Evolutionary conservation across 1,140 invertebrate genomes (phyloP), one percentile per base, ranked within the genome.

Genomic region (Scaptomyza pallida): DNA sequence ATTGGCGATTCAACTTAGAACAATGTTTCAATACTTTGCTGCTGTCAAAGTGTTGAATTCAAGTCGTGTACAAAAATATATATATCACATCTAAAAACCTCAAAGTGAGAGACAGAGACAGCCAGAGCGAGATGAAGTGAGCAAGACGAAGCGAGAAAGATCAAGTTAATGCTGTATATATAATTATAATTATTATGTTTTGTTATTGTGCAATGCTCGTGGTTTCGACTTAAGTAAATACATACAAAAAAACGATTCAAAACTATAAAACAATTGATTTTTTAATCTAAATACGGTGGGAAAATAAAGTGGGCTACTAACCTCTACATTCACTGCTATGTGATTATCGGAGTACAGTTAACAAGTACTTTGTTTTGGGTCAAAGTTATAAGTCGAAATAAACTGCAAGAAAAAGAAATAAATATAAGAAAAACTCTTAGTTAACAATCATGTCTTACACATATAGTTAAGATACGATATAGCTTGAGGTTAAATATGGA

Each of bases 151-250:
- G 43, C 61, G 57, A 81, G 60, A 54, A 47, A 75, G 75, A 79
- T 83, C 72, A 76, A 85, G 75, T 69, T 72, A 54, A 71, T 59
- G 61, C 68, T 71, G 61, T 73, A 63, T n/a, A 63, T n/a, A 35
- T 72, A 70, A 65, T 71, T 56, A 62, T 71, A 51, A 62, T 65
- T 80, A 73, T 80, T 64, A 30, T 30, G 26, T 30, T 77, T 74
- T 59, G 51, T 62, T 77, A 65, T 43, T 60, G 63, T 81, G 65
- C 73, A 65, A 59, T 64, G 75, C 61, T 60, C 37, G 75, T 65
- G 69, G 73, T 72, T 86, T 86, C 62, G 54, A 81, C 45, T 72
- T 63, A 59, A 80, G 77, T 81, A 68, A 81, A 86, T 86, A 30
- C 5, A 30, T 5, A 26, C 5, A 26, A 85, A 85, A 79, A 51